Evolutionary conservation across 2,797 vertebrate genomes (phyloP).

Genomic region (Cercopithecus petaurista): DNA sequence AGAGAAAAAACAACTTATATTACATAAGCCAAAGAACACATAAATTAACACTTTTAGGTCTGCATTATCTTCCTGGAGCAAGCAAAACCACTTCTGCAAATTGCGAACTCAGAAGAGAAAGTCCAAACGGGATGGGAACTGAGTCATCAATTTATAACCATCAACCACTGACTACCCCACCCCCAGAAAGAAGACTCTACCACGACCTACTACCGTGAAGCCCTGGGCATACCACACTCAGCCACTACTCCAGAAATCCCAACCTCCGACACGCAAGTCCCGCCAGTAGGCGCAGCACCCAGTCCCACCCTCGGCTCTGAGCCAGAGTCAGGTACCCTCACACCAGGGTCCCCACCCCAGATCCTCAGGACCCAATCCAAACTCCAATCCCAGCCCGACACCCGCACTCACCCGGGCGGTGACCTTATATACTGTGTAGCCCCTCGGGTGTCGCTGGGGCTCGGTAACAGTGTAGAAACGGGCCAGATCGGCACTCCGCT

Average conservation of each 20-base stretch:
- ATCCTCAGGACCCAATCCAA: neutral
- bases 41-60: neutral
- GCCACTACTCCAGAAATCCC: neutral
- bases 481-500: slow-evolving; percentile 92
- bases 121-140: neutral
- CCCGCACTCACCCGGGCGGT: slow-evolving; percentile 93
- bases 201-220: neutral
- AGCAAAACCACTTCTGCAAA: slow-evolving; percentile 53
- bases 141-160: slow-evolving; percentile 40
- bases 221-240: neutral
- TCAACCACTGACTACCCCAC: neutral
- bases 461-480: slow-evolving; percentile 98
- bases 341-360: neutral
- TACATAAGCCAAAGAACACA: neutral
- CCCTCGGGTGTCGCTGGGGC: slow-evolving; percentile 93
- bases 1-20: neutral
- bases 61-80: neutral
- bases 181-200: neutral
- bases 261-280: neutral
- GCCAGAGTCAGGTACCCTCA: neutral
- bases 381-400: neutral
- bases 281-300: neutral
- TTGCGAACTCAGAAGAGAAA: slow-evolving; percentile 11
- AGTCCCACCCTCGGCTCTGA: neutral
- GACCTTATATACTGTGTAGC: slow-evolving; percentile 98